Evolutionary conservation across 2,797 vertebrate species (phyloP).

Genomic region (Galagoides demidoff): DNA sequence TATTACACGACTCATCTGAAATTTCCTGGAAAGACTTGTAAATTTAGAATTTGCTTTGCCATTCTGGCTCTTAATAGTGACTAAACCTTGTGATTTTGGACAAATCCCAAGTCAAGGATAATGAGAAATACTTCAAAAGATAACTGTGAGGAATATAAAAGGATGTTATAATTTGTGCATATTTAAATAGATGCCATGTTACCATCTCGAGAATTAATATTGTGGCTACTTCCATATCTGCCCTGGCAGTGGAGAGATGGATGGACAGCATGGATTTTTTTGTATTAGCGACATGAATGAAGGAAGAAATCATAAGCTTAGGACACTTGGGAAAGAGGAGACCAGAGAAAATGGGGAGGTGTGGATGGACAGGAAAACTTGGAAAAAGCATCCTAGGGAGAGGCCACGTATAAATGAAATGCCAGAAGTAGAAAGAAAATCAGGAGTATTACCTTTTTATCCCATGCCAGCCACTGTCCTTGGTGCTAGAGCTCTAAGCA

Average conservation of each 20-base stretch:
- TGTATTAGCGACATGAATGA: background rate
- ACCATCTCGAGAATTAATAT: background rate
- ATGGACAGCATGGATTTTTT: background rate
- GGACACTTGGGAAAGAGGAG: background rate
- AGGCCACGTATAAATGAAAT: background rate
- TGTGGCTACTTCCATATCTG: background rate
- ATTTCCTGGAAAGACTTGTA: constrained; percentile 38
- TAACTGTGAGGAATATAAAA: background rate
- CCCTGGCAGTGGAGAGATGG: background rate
- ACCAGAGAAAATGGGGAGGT: background rate
- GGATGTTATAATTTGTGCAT: background rate
- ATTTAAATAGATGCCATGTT: background rate
- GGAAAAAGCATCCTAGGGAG: background rate
- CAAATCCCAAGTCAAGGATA: background rate
- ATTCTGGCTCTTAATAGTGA: background rate
- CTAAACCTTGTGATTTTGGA: background rate
- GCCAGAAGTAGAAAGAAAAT: background rate
- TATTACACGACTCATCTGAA: background rate
- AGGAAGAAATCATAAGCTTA: background rate
- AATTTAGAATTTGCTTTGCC: constrained; percentile 12
- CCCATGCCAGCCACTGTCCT: background rate
- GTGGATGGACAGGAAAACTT: background rate
- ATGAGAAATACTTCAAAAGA: background rate
- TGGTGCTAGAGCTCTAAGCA: background rate
- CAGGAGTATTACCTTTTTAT: background rate